Base-by-base conservation (phyloP, 2,888 invertebrate species). In the Lysandra coridon region DNA sequence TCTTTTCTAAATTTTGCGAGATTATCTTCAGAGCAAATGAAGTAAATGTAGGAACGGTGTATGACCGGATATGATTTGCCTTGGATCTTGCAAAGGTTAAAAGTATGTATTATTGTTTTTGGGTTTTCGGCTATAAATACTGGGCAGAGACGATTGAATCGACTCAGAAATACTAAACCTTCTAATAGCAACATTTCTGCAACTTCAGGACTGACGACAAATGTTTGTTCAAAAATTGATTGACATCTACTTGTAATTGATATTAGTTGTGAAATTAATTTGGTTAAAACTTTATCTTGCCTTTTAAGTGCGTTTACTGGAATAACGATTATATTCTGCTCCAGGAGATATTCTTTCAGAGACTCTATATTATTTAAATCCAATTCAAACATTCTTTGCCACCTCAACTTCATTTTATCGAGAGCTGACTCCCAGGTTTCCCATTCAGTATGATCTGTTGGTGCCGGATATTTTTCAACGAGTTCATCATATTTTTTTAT, bases 111-210 rank as follows among this genome's bases (percentile, higher is more conserved):
- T 80, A 96, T 86, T 0, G 94, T 89, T 79, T 91, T 86, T 64
- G 92, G 88, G 81, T 95, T 90, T 83, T 95, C 92, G 84, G 86
- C 92, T 78, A 96, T 89, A 84, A 95, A 95, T 0, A 97, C 96
- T 0, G 97, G 97, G 86, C 97, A 96, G 84, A 95, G 93, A 79
- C 95, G 93, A 37, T 95, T 95, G 87, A 96, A 97, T 83, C 95
- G 95, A 85, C 96, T 97, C 33, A 95, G 86, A 81, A 96, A 95
- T 85, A 90, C 96, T 86, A 95, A 96, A 4, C 97, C 96, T 81
- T 90, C 90, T 2, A 89, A 85, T 62, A 97, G 84, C 73, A 97
- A 88, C 79, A 90, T 89, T 84, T 96, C 95, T 5, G 96, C 96
- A 23, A 94, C 89, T 82, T 95, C 95, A 17, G 88, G 82, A 78